These are phyloP conservation scores for Bombus superbus DNA, from an alignment of 1,140 invertebrate species.

Conservation along the genomic window DNA sequence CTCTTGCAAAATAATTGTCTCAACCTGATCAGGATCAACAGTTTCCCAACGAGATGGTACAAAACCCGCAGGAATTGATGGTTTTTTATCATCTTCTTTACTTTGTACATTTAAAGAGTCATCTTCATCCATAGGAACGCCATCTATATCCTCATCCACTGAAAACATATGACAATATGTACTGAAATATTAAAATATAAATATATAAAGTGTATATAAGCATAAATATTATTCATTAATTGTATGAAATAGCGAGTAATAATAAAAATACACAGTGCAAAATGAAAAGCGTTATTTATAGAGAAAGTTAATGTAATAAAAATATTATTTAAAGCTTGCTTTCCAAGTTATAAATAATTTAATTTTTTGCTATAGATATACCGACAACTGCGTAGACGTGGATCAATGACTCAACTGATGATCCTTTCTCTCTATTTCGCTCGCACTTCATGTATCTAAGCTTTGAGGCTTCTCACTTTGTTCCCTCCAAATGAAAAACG, in stretches of 20 bases:
- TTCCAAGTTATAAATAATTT: neutral
- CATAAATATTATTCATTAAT: neutral
- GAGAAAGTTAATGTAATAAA: neutral
- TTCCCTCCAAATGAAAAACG: too few relatives aligned
- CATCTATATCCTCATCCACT: slow-evolving; percentile 94
- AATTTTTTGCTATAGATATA: neutral
- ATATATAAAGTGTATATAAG: neutral
- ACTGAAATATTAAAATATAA: neutral
- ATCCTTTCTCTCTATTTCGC: neutral
- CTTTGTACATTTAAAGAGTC: slow-evolving; percentile 70
- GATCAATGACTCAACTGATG: neutral
- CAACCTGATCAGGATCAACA: slow-evolving; percentile 92
- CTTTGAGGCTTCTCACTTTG: too few relatives aligned
- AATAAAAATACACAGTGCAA: neutral
- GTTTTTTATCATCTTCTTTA: slow-evolving; percentile 78
- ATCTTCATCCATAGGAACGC: slow-evolving; percentile 87
- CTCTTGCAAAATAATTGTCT: neutral
- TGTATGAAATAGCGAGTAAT: neutral
- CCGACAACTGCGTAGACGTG: neutral
- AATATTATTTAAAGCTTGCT: neutral
- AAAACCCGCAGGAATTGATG: slow-evolving; percentile 86
- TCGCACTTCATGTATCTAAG: neutral
- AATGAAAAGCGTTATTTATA: neutral
- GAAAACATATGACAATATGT: slow-evolving; percentile 13
- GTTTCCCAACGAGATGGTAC: slow-evolving; percentile 98